Evolutionary conservation across 2,888 invertebrate genomes (phyloP).

Genomic region (Mayetiola destructor): DNA sequence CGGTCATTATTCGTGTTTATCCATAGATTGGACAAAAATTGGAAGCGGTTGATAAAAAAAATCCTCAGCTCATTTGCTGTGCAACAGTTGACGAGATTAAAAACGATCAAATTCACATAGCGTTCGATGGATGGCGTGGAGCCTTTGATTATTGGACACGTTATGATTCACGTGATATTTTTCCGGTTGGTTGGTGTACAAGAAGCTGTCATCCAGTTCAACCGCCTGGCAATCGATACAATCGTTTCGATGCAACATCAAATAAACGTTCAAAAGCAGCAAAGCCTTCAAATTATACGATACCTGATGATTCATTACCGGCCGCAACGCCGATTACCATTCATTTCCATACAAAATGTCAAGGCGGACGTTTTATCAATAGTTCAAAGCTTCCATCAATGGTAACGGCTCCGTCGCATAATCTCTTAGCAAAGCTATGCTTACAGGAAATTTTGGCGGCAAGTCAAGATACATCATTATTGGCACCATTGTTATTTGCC

Average conservation of each 20-base stretch:
- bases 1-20: background rate
- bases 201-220: slow-evolving; percentile 86
- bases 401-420: slow-evolving; percentile 38
- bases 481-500: slow-evolving; percentile 31
- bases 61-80: slow-evolving; percentile 91
- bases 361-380: slow-evolving; percentile 40
- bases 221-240: slow-evolving; percentile 83
- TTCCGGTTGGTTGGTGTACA: slow-evolving; percentile 93
- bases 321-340: slow-evolving; percentile 40
- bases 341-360: slow-evolving; percentile 39
- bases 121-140: slow-evolving; percentile 95
- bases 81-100: slow-evolving; percentile 89
- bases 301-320: slow-evolving; percentile 36
- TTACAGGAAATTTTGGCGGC: slow-evolving; percentile 35
- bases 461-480: slow-evolving; percentile 33
- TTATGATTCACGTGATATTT: slow-evolving; percentile 87
- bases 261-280: slow-evolving; percentile 42
- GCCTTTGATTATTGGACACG: slow-evolving; percentile 96
- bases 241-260: slow-evolving; percentile 42
- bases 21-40: slow-evolving; percentile 69
- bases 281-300: slow-evolving; percentile 39
- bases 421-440: slow-evolving; percentile 34
- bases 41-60: slow-evolving; percentile 94
- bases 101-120: slow-evolving; percentile 86
- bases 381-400: slow-evolving; percentile 35